Conservation (phyloP, 1,140 invertebrate species). For the Tetramorium alpestre region DNA sequence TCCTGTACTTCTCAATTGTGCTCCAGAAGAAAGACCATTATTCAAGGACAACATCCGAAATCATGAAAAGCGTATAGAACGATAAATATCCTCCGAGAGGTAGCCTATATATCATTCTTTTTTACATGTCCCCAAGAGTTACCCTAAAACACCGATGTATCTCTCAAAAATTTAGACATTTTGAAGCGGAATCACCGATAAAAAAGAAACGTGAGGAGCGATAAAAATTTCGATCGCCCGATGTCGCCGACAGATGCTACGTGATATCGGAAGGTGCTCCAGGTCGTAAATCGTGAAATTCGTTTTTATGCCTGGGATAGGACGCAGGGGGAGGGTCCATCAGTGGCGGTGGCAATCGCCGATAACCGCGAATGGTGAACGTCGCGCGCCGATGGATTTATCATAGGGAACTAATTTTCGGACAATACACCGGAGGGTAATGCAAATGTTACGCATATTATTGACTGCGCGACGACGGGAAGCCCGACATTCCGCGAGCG, state of each 20-base stretch:
- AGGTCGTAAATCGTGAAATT: conserved; percentile 36
- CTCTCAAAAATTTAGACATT: conserved; percentile 10
- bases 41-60: neutral
- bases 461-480: neutral
- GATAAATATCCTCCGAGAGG: neutral
- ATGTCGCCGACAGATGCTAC: conserved; percentile 13
- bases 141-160: neutral
- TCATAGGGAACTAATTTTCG: conserved; percentile 36
- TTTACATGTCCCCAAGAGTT: neutral
- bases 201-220: neutral
- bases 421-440: neutral
- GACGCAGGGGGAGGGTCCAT: neutral
- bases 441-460: neutral
- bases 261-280: conserved; percentile 25
- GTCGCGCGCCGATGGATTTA: conserved; percentile 10
- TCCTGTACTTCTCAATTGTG: neutral
- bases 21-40: conserved; percentile 18
- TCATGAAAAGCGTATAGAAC: neutral
- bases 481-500: neutral
- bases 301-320: conserved; percentile 15
- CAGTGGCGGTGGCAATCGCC: neutral
- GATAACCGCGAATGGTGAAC: conserved; percentile 7
- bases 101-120: neutral
- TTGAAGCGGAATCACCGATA: neutral
- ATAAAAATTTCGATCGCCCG: conserved; percentile 35